Percentiles rank a stretch among this genome's conserved stretches.
Conservation (phyloP, 2,113 vertebrate genomes). For the Eretmodus cyanostictus region DNA sequence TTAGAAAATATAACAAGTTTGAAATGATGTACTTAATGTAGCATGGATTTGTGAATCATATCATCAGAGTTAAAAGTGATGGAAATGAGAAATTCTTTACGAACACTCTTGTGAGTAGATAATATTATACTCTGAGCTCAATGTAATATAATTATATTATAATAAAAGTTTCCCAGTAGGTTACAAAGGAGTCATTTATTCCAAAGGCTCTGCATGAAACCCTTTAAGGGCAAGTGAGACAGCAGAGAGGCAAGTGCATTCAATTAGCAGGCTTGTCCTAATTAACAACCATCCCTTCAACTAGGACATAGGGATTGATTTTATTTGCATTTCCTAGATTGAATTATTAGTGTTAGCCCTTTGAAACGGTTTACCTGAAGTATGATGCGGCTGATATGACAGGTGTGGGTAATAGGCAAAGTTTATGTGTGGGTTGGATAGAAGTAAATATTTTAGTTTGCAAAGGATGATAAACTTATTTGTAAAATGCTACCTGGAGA, state of each 20-base stretch:
- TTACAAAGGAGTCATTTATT: constrained; percentile 37
- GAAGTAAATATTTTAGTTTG: background rate
- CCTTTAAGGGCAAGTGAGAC: constrained; percentile 22
- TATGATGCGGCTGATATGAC: background rate
- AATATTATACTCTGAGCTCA: background rate
- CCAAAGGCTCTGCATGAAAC: background rate
- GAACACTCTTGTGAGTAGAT: background rate
- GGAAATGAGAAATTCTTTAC: background rate
- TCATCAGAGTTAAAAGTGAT: background rate
- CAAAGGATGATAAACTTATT: background rate
- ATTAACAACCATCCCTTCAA: constrained; percentile 42
- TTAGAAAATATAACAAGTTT: background rate
- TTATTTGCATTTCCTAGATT: constrained; percentile 16
- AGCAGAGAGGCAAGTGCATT: constrained; percentile 46
- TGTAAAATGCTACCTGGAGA: background rate
- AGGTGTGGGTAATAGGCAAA: constrained; percentile 2
- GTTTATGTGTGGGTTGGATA: background rate
- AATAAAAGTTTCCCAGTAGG: background rate
- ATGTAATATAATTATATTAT: background rate
- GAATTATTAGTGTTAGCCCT: constrained; percentile 1
- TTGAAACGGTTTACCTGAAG: background rate
- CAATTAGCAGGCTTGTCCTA: constrained; percentile 47
- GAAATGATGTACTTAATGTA: background rate
- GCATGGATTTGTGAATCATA: background rate
- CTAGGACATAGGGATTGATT: constrained; percentile 52